These are phyloP conservation scores for Arothron firmamentum DNA, from an alignment of 2,113 vertebrate species.

Conservation along the genomic window DNA sequence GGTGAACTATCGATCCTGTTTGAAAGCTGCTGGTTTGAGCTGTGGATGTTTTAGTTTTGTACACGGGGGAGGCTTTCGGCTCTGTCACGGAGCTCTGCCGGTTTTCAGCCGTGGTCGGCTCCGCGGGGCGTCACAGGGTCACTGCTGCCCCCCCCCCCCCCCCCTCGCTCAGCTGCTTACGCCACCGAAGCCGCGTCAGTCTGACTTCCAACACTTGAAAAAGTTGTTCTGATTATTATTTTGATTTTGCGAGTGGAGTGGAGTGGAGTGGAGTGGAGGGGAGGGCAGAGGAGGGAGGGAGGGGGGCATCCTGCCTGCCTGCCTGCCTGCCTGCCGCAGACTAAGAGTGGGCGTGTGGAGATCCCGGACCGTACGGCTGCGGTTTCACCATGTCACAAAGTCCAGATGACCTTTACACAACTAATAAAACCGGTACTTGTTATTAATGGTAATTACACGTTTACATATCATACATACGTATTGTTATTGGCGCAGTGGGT, in stretches of 20 bases:
- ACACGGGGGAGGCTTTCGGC: constrained; percentile 2
- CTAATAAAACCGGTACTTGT: background rate
- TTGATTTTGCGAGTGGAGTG: background rate
- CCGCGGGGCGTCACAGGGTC: constrained; percentile 23
- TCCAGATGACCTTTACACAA: constrained; percentile 12
- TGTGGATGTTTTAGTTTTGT: constrained; percentile 2
- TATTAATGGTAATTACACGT: too few relatives aligned
- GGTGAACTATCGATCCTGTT: background rate
- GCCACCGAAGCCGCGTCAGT: background rate
- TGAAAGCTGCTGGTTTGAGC: constrained; percentile 1
- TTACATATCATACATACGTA: too few relatives aligned
- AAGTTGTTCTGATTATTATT: background rate
- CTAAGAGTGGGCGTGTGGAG: constrained; percentile 12
- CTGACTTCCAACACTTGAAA: too few relatives aligned
- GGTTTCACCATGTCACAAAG: constrained; percentile 26
- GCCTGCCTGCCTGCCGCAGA: background rate
- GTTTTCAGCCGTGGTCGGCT: constrained; percentile 23
- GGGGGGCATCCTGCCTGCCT: background rate
- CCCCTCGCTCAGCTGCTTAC: background rate
- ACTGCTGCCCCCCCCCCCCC: constrained; percentile 2
- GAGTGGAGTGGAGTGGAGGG: too few relatives aligned
- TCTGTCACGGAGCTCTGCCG: constrained; percentile 24
- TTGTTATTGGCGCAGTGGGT: too few relatives aligned
- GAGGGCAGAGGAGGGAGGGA: background rate
- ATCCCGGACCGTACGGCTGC: constrained; percentile 14